These are phyloP conservation scores for Asobara japonica DNA, from an alignment of 1,140 invertebrate genomes.

Conservation along the genomic window DNA sequence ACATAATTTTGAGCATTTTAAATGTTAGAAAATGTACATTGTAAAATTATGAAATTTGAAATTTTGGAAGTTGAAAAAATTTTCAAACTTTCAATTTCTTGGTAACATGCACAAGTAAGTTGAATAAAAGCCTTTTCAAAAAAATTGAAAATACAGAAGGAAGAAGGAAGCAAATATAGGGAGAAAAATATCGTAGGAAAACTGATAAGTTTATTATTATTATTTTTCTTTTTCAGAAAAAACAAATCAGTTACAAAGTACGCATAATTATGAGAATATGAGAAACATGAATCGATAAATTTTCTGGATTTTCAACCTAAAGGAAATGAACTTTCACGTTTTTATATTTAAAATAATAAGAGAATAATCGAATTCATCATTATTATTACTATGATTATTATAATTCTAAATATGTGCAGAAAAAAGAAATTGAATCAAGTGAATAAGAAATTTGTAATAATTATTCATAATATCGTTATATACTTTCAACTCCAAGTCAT, in stretches of 20 bases:
- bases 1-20: too few species aligned
- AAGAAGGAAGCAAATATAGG: neutral
- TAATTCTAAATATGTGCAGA: neutral
- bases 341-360: neutral
- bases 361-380: constrained; percentile 22
- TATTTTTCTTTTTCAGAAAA: constrained; percentile 3
- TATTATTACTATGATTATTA: constrained; percentile 19
- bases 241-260: neutral
- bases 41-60: too few species aligned
- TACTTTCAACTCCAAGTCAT: constrained; percentile 28
- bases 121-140: neutral
- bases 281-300: constrained; percentile 21
- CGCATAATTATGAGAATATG: constrained; percentile 23
- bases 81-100: too few species aligned
- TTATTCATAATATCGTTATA: constrained; percentile 27
- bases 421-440: neutral
- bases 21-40: too few species aligned
- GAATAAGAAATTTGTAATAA: neutral
- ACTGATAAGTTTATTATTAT: constrained; percentile 34
- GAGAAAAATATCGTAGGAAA: constrained; percentile 1
- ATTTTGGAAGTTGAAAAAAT: too few species aligned
- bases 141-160: neutral
- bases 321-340: constrained; percentile 13
- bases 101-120: constrained; percentile 17
- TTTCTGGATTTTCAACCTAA: constrained; percentile 35